Evolutionary conservation across 2,113 vertebrate species (phyloP).

Genomic region (Stigmatopora nigra): DNA sequence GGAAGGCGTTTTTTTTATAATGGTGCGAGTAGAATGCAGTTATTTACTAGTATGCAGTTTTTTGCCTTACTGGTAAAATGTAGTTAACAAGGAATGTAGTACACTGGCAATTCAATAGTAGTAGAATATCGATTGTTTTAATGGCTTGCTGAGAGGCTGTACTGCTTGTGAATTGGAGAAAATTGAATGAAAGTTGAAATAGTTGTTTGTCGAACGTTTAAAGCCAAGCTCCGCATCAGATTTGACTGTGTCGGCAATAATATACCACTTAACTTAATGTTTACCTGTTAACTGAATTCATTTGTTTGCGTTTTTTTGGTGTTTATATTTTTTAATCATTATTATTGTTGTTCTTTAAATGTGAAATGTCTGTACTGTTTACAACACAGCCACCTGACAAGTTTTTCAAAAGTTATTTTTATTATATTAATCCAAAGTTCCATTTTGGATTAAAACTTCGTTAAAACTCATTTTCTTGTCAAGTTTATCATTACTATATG

Average conservation of each 20-base stretch:
- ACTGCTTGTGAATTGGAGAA: background rate
- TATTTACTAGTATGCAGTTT: too few species aligned
- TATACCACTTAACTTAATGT: background rate
- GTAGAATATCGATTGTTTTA: background rate
- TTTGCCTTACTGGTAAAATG: too few species aligned
- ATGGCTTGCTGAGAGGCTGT: background rate
- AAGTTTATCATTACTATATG: background rate
- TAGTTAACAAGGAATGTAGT: background rate
- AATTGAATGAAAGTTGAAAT: constrained; percentile 18
- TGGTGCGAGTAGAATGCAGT: background rate
- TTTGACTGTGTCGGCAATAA: background rate
- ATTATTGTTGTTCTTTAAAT: background rate
- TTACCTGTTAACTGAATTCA: constrained; percentile 1
- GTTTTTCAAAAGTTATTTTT: background rate
- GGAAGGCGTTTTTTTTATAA: background rate
- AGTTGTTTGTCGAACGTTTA: constrained; percentile 21
- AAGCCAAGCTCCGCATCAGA: background rate
- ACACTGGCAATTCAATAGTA: too few species aligned
- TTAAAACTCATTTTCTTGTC: background rate
- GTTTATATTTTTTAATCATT: background rate
- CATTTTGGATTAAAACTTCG: constrained; percentile 44
- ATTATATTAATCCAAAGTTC: background rate
- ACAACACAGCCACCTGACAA: background rate
- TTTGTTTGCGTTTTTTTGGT: background rate
- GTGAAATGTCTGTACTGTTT: background rate